These are phyloP conservation scores for Tricholaema leucomelas DNA, from an alignment of 2,113 vertebrate genomes.

Conservation along the genomic window DNA sequence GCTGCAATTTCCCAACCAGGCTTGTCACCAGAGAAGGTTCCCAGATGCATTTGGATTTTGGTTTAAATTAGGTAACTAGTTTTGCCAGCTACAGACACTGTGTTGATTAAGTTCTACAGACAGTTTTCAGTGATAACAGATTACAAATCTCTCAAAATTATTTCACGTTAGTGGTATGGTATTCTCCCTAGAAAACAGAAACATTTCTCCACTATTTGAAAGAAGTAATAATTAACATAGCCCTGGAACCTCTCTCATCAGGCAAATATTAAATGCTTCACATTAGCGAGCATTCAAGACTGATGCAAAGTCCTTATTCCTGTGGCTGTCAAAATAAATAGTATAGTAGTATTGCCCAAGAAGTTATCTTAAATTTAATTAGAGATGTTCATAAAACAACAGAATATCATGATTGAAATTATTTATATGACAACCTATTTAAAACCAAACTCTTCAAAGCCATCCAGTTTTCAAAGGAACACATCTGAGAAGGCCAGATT, in stretches of 20 bases:
- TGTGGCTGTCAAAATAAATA: constrained; percentile 40
- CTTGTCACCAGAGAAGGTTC: constrained; percentile 71
- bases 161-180: background rate
- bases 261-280: constrained; percentile 12
- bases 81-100: constrained; percentile 48
- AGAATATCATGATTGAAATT: constrained; percentile 61
- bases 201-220: constrained; percentile 58
- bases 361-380: constrained; percentile 58
- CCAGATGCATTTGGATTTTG: constrained; percentile 62
- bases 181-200: background rate
- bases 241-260: constrained; percentile 62
- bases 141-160: constrained; percentile 21
- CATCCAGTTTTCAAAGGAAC: constrained; percentile 55
- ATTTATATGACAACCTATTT: constrained; percentile 55
- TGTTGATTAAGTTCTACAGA: background rate
- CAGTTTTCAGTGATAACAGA: constrained; percentile 3
- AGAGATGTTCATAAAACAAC: constrained; percentile 55
- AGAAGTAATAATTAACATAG: constrained; percentile 79
- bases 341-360: background rate
- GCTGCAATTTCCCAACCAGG: constrained; percentile 77
- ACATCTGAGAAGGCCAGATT: constrained; percentile 36
- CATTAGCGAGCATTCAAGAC: background rate
- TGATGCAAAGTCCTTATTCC: background rate
- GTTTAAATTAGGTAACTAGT: constrained; percentile 60
- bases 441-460: constrained; percentile 56